Base-by-base conservation (phyloP, 2,888 invertebrate species). In the Linnaemya vulpina region DNA sequence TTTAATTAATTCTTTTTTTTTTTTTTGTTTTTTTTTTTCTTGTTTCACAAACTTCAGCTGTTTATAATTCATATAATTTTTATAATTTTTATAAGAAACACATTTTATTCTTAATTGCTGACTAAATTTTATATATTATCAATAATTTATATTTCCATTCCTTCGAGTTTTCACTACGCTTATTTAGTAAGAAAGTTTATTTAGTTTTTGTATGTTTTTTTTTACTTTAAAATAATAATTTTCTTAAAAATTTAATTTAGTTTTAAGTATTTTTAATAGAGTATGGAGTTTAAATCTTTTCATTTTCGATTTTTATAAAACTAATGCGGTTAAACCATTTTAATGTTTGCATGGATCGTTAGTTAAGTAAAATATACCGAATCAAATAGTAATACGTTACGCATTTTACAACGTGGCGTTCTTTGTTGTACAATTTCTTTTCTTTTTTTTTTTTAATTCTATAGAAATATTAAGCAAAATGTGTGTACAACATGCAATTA, bases 81-180 rank as follows among this genome's bases (percentile, higher is more conserved):
- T 68, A 35, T 67, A 51, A 20, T n/a, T n/a, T n/a, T n/a, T n/a
- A 9, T 70, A 22, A 40, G 70, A 55, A 70, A 70, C 55, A 55
- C 51, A 51, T 68, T 35, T 38, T 30, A 11, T 68, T 20, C 9
- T 55, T 53, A 25, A 38, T 55, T 55, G 22, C 13, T 55, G 13
- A 55, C 5, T 55, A 55, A 25, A 5, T 25, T 55, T 55, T 11
- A 3, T 3, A 3, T 15, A 25, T 25, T 25, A 22, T 55, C 25
- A 70, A 55, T 55, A 40, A 55, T 40, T 70, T 68, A 38, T 53
- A 38, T 35, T 68, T 49, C 17, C 10, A 35, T 53, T 35, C 53
- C 38, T 35, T 53, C 30, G 7, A 35, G 13, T 40, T 68, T 53
- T 53, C 20, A 20, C 38, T 22, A 53, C 22, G 22, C 10, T 30